Percentiles rank a stretch among this genome's conserved stretches.
These are phyloP conservation scores for Lepidochrysops patricia DNA, from an alignment of 2,888 invertebrate genomes.

Conservation along the genomic window DNA sequence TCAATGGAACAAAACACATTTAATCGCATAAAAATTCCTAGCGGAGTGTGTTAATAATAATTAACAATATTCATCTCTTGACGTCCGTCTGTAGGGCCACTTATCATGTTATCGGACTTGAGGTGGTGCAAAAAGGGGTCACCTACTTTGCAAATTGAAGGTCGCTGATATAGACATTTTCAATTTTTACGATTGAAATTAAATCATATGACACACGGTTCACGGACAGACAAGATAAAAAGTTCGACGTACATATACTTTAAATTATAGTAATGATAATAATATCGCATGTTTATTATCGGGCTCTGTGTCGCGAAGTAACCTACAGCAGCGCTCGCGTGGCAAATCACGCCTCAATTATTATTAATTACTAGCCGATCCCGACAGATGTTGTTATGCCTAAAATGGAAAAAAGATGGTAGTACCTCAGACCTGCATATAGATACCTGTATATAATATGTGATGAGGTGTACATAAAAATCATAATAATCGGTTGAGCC, in stretches of 20 bases:
- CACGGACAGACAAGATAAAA: constrained; percentile 51
- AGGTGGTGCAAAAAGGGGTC: constrained; percentile 40
- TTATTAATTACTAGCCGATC: no score
- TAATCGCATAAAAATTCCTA: background rate
- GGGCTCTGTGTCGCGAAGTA: background rate
- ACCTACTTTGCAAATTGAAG: constrained; percentile 64
- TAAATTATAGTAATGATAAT: constrained; percentile 5
- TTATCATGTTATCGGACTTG: constrained; percentile 30
- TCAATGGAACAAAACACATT: background rate
- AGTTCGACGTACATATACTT: constrained; percentile 29
- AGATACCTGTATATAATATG: no score
- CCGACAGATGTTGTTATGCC: no score
- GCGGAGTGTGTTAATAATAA: background rate
- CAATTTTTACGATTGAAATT: constrained; percentile 44
- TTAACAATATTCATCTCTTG: background rate
- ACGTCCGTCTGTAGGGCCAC: constrained; percentile 26
- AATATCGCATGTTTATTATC: constrained; percentile 8
- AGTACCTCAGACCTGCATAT: no score
- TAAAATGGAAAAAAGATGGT: no score
- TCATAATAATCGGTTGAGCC: no score
- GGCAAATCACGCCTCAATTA: background rate
- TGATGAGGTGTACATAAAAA: no score
- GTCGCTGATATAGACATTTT: constrained; percentile 50
- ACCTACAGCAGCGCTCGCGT: background rate
- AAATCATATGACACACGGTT: constrained; percentile 44